Conservation (phyloP, 2,113 vertebrate genomes). For the Hemichromis elongatus region DNA sequence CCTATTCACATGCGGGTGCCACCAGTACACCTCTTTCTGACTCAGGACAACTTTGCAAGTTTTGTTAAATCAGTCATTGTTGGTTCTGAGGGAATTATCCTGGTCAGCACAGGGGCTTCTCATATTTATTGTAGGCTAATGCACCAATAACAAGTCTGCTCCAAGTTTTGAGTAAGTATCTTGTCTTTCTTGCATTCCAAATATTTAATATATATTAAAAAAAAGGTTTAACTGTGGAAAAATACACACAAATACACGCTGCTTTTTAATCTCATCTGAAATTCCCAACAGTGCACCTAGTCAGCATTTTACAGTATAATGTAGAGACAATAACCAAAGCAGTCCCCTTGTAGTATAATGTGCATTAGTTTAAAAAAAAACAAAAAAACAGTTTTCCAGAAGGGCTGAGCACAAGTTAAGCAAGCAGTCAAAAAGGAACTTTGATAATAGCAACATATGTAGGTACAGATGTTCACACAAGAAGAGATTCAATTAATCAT, state of each 20-base stretch:
- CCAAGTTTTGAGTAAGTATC: not conserved
- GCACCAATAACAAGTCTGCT: not conserved
- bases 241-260: not conserved
- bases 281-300: not conserved
- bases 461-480: slow-evolving; percentile 56
- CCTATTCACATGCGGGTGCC: not conserved
- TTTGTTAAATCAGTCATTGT: not conserved
- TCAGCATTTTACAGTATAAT: not conserved
- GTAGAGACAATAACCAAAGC: not conserved
- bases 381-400: not conserved
- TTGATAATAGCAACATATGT: slow-evolving; percentile 51
- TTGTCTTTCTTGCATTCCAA: not conserved
- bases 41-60: not conserved
- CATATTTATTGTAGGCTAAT: not conserved
- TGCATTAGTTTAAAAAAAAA: not conserved
- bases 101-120: not conserved
- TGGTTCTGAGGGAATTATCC: not conserved
- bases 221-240: not conserved
- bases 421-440: slow-evolving; percentile 16
- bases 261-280: not conserved
- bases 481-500: slow-evolving; percentile 54
- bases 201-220: not conserved
- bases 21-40: not conserved
- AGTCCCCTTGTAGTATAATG: not conserved
- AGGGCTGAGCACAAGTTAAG: not conserved